Evolutionary conservation across 2,888 invertebrate genomes (phyloP).

Genomic region (Hypselothyrea guttata): DNA sequence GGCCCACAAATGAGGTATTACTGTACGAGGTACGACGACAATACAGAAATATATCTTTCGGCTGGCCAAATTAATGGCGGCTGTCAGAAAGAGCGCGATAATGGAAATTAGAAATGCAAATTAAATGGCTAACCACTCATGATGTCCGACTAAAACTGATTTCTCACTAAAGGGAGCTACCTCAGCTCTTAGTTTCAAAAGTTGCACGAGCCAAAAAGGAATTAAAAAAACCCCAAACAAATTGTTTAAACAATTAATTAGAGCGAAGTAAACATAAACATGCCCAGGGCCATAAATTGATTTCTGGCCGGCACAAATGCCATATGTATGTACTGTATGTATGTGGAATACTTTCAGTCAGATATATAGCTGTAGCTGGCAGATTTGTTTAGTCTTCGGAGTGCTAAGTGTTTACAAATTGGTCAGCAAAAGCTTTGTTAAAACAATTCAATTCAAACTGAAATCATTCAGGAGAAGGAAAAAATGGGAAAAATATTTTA

Average conservation of each 20-base stretch:
- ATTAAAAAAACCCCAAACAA: conserved; percentile 16
- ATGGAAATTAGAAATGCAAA: conserved; percentile 27
- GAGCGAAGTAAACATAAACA: conserved; percentile 65
- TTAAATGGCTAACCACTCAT: conserved; percentile 11
- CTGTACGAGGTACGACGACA: neutral
- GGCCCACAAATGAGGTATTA: neutral
- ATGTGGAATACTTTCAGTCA: neutral
- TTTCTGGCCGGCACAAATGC: conserved; percentile 7
- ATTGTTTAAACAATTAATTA: conserved; percentile 73
- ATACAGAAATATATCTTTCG: neutral
- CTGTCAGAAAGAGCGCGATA: conserved; percentile 31
- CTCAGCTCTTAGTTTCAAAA: neutral
- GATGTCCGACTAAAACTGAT: conserved; percentile 2
- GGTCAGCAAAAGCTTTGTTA: conserved; percentile 41
- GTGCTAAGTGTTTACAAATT: conserved; percentile 65
- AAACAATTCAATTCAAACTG: conserved; percentile 47
- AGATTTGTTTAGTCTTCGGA: conserved; percentile 68
- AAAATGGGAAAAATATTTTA: neutral
- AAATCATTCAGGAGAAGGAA: conserved; percentile 16
- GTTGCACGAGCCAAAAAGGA: conserved; percentile 9
- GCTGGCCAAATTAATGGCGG: conserved; percentile 26
- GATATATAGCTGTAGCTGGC: conserved; percentile 8
- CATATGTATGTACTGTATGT: conserved; percentile 14
- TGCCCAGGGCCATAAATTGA: conserved; percentile 36
- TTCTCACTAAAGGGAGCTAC: conserved; percentile 10